phyloP scores from a whole-genome alignment of 2,797 vertebrate species.

The Poeciliopsis presidionis region DNA sequence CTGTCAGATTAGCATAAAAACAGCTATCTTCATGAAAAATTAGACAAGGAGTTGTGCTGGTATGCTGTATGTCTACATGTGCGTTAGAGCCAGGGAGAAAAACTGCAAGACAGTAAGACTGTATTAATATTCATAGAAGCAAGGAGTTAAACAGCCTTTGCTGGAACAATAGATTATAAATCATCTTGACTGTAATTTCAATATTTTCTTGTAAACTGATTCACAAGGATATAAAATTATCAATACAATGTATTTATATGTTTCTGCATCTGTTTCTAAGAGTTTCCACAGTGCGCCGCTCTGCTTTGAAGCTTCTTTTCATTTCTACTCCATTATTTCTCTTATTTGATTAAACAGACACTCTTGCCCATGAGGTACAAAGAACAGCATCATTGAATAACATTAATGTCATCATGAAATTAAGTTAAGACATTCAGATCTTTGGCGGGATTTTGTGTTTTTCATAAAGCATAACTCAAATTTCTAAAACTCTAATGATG shows the following conservation, averaged over 20 bases:
- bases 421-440: slow-evolving; percentile 48
- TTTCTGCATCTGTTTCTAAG: slow-evolving; percentile 48
- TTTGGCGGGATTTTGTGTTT: slow-evolving; percentile 66
- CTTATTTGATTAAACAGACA: slow-evolving; percentile 56
- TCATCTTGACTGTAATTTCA: slow-evolving; percentile 77
- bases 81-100: slow-evolving; percentile 33
- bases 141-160: slow-evolving; percentile 70
- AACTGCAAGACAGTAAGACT: slow-evolving; percentile 26
- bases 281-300: slow-evolving; percentile 39
- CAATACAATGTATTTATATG: slow-evolving; percentile 75
- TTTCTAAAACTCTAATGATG: slow-evolving; percentile 64
- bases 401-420: slow-evolving; percentile 67
- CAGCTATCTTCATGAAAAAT: slow-evolving; percentile 71
- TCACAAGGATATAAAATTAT: slow-evolving; percentile 72
- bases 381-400: slow-evolving; percentile 68
- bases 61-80: slow-evolving; percentile 46
- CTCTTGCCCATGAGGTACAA: slow-evolving; percentile 60
- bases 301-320: slow-evolving; percentile 42
- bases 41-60: slow-evolving; percentile 54
- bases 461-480: slow-evolving; percentile 64
- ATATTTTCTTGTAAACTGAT: slow-evolving; percentile 79
- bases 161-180: slow-evolving; percentile 75
- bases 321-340: slow-evolving; percentile 47
- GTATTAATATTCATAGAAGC: slow-evolving; percentile 74
- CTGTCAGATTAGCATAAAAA: slow-evolving; percentile 75